Evolutionary conservation across 2,113 vertebrate species (phyloP).

Genomic region (Paracanthobrama guichenoti): DNA sequence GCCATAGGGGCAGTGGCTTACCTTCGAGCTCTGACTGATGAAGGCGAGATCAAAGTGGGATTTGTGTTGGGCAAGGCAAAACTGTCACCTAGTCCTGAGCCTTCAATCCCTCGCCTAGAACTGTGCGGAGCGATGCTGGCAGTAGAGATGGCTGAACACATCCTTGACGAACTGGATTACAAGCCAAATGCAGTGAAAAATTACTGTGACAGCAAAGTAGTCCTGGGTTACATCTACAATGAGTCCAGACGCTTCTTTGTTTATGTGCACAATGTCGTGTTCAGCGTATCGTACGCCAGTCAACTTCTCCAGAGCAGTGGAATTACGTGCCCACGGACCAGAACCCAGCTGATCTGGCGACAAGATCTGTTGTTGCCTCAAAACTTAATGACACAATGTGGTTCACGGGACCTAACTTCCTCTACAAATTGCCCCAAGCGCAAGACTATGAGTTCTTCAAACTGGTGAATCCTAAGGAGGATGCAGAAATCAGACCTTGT

Average conservation of each 20-base stretch:
- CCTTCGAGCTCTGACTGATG: no score
- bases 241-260: not conserved
- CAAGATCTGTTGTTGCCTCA: not conserved
- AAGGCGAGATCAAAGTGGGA: no score
- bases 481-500: no score
- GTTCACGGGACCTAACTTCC: conserved; percentile 12
- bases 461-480: no score
- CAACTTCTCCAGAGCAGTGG: not conserved
- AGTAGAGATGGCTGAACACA: no score
- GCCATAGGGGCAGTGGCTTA: no score
- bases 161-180: conserved; percentile 29
- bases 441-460: no score
- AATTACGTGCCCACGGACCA: not conserved
- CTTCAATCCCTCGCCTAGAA: no score
- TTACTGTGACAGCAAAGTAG: conserved; percentile 39
- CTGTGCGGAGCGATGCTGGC: no score
- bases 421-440: no score
- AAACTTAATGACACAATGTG: not conserved
- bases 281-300: not conserved
- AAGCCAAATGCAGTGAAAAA: conserved; percentile 25
- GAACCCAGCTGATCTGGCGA: conserved; percentile 20
- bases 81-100: no score
- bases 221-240: conserved; percentile 37
- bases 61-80: no score
- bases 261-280: conserved; percentile 18